phyloP scores from a whole-genome alignment of 1,140 invertebrate species.

The Micrasema minimum region DNA sequence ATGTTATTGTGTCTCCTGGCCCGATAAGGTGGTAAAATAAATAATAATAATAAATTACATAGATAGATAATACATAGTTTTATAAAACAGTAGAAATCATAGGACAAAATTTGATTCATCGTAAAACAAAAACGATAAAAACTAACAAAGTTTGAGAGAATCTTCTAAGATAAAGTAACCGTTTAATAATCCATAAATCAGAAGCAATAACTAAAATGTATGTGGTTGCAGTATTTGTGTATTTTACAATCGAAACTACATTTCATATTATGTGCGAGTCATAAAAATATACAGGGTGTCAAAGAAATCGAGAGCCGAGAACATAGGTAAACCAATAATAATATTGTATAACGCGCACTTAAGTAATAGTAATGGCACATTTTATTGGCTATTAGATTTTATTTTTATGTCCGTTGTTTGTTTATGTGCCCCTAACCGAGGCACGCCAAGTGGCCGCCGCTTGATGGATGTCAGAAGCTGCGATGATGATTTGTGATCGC shows the following conservation, averaged over 20 bases:
- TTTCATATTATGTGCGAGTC: constrained; percentile 3
- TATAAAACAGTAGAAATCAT: no score
- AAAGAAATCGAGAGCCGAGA: constrained; percentile 42
- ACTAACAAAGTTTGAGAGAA: no score
- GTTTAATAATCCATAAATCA: constrained; percentile 17
- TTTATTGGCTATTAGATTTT: constrained; percentile 70
- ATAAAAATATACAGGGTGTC: constrained; percentile 43
- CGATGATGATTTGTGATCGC: constrained; percentile 51
- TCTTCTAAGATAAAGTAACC: not conserved
- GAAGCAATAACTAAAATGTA: not conserved
- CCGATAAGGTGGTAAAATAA: no score
- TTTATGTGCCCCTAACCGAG: constrained; percentile 66
- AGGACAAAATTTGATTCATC: no score
- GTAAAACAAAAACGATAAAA: no score
- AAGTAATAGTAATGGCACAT: constrained; percentile 69
- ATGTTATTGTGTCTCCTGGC: no score
- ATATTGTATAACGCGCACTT: constrained; percentile 57
- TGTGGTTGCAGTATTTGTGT: constrained; percentile 5
- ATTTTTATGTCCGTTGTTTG: constrained; percentile 68
- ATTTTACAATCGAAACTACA: constrained; percentile 16
- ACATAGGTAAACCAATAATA: constrained; percentile 50
- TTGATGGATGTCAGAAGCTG: constrained; percentile 53
- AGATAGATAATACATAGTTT: no score
- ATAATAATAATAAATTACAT: no score
- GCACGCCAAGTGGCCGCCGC: constrained; percentile 57